Conservation (phyloP, 2,113 vertebrate species). For the Chaetops frenatus region DNA sequence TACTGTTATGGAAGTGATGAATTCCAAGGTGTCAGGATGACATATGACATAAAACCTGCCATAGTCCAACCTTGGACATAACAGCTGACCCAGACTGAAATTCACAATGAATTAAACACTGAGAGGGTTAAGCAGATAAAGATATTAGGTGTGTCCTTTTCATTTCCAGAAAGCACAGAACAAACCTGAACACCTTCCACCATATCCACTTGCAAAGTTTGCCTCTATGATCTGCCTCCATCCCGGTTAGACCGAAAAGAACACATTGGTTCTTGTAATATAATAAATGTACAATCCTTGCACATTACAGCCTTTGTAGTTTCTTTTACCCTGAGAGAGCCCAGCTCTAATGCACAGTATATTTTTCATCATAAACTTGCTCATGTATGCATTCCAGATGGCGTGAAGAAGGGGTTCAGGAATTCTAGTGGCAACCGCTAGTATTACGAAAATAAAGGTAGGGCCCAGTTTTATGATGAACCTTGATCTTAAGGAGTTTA, state of each 20-base stretch:
- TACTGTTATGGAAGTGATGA: not conserved
- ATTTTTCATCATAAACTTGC: slow-evolving; percentile 57
- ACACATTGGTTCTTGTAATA: not conserved
- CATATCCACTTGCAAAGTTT: not conserved
- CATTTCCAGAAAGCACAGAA: not conserved
- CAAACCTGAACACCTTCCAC: not conserved
- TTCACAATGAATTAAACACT: not conserved
- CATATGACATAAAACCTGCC: not conserved
- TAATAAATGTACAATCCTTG: slow-evolving; percentile 13
- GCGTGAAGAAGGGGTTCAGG: slow-evolving; percentile 37
- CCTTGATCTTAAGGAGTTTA: slow-evolving; percentile 68
- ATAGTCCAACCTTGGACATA: not conserved
- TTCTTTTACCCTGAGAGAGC: slow-evolving; percentile 34
- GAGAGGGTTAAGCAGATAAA: not conserved
- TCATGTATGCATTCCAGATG: slow-evolving; percentile 58
- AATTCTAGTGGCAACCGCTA: slow-evolving; percentile 50
- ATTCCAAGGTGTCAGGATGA: not conserved
- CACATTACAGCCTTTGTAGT: slow-evolving; percentile 52
- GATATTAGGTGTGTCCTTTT: not conserved
- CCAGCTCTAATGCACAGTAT: slow-evolving; percentile 20
- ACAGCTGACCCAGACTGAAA: not conserved
- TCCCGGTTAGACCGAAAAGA: slow-evolving; percentile 18
- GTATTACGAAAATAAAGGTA: slow-evolving; percentile 54
- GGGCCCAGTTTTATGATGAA: slow-evolving; percentile 56
- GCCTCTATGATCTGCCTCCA: not conserved